These are phyloP conservation scores for Pomatostomus ruficeps DNA, from an alignment of 2,113 vertebrate genomes.

Conservation along the genomic window DNA sequence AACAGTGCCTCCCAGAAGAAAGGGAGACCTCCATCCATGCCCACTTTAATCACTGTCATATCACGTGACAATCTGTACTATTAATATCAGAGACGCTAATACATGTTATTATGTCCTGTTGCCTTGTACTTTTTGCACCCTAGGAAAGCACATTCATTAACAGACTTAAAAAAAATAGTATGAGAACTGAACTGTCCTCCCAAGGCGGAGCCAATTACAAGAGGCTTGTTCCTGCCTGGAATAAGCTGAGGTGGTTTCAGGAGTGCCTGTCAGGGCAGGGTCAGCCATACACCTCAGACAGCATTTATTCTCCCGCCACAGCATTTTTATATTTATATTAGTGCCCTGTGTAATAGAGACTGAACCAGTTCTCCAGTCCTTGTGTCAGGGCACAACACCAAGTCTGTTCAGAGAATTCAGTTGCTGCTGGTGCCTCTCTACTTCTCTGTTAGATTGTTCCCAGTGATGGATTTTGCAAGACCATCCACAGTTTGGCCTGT, in stretches of 20 bases:
- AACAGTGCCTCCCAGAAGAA: conserved; percentile 76
- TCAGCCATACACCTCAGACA: background rate
- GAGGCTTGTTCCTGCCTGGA: background rate
- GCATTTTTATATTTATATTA: background rate
- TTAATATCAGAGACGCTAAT: conserved; percentile 76
- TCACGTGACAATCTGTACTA: conserved; percentile 70
- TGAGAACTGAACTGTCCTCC: background rate
- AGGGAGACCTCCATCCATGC: conserved; percentile 66
- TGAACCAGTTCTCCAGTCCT: background rate
- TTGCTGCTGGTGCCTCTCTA: background rate
- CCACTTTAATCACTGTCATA: conserved; percentile 75
- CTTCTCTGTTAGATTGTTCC: background rate
- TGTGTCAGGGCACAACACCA: background rate
- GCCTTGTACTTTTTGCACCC: conserved; percentile 44
- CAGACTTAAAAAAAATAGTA: background rate
- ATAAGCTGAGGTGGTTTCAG: background rate
- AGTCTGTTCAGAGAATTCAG: background rate
- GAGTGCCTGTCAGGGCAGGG: background rate
- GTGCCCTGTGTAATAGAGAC: background rate
- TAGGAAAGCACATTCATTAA: conserved; percentile 68
- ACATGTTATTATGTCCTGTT: conserved; percentile 52
- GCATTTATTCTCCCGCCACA: background rate
- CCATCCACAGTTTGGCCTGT: background rate
- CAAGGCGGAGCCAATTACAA: background rate
- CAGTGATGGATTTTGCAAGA: background rate